Percentiles rank a stretch among this genome's conserved stretches.
Evolutionary conservation across 1,140 invertebrate species (phyloP).

Genomic region (Heterodera carotae): DNA sequence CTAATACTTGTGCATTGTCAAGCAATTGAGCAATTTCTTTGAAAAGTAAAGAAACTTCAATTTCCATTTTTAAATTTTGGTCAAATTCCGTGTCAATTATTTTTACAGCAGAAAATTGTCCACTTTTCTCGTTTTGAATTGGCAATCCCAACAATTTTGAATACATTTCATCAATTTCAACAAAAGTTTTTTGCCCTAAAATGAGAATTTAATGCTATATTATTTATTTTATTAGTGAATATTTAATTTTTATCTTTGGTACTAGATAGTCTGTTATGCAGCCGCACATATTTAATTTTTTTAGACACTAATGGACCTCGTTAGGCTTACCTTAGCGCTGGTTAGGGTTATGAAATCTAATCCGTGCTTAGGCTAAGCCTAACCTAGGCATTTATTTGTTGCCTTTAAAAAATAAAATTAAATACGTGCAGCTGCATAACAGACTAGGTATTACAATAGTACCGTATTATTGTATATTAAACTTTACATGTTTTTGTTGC

Average conservation of each 20-base stretch:
- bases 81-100: neutral
- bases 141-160: neutral
- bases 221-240: neutral
- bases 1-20: neutral
- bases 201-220: neutral
- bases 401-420: too few species aligned
- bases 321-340: too few species aligned
- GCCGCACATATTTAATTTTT: too few species aligned
- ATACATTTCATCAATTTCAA: neutral
- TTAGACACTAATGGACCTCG: too few species aligned
- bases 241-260: neutral
- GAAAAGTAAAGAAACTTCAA: neutral
- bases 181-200: neutral
- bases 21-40: neutral
- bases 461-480: too few species aligned
- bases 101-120: neutral
- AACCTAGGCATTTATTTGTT: too few species aligned
- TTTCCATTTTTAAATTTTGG: neutral
- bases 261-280: too few species aligned
- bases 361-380: too few species aligned
- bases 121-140: neutral
- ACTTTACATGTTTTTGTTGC: too few species aligned
- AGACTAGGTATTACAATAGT: too few species aligned
- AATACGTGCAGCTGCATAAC: too few species aligned
- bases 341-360: too few species aligned